phyloP scores from a whole-genome alignment of 2,888 invertebrate species.

The Hesperia comma region DNA sequence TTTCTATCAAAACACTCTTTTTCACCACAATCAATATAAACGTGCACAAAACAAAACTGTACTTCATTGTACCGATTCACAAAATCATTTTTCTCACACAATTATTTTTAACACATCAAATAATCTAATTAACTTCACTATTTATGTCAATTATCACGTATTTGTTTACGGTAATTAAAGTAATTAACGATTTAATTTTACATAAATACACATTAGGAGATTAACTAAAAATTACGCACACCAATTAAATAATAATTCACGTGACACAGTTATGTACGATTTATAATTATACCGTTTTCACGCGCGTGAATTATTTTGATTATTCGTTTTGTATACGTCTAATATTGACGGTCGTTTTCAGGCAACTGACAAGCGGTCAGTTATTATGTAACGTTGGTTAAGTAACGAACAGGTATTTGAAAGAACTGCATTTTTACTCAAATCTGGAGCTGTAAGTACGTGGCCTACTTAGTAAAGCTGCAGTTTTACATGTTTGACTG shows the following conservation, averaged over 20 bases:
- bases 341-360: slow-evolving; percentile 4
- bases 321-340: slow-evolving; percentile 21
- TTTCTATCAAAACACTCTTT: slow-evolving; percentile 18
- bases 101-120: not conserved
- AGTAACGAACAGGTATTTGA: slow-evolving; percentile 30
- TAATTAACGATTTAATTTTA: too few species aligned
- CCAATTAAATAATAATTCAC: not conserved
- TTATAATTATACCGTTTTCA: not conserved
- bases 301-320: slow-evolving; percentile 2
- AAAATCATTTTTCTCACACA: not conserved
- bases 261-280: not conserved
- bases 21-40: slow-evolving; percentile 19
- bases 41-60: slow-evolving; percentile 19
- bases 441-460: slow-evolving; percentile 19
- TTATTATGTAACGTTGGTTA: slow-evolving; percentile 23
- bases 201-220: too few species aligned
- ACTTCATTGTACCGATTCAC: slow-evolving; percentile 12
- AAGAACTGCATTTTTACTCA: slow-evolving; percentile 25
- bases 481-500: not conserved
- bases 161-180: too few species aligned
- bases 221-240: not conserved
- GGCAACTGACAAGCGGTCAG: slow-evolving; percentile 19
- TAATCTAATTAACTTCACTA: too few species aligned
- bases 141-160: too few species aligned
- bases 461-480: slow-evolving; percentile 13